Base-by-base conservation (phyloP, 35 echinoderm and acorn worm genomes). In the Anneissia japonica region DNA sequence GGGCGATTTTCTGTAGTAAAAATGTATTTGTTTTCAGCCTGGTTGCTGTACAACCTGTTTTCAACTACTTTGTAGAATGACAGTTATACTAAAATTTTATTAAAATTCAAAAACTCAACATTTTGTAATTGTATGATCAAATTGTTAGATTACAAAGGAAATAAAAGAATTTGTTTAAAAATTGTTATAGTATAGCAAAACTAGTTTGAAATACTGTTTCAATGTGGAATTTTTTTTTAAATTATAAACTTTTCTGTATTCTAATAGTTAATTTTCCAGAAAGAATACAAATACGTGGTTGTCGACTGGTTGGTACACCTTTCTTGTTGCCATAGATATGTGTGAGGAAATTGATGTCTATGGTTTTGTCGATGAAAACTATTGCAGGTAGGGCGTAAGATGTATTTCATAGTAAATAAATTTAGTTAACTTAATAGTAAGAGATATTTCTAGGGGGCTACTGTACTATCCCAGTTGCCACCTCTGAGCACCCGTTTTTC, bases 301-400 rank as follows among this genome's bases (percentile, higher is more conserved):
- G 46, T 97, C 95, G 13, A 97, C 91, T 31, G 95, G 95, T 23
- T 97, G 91, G 91, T 97, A 91, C 81, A 97, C 91, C 7, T 81
- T 97, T 37, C 87, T 97, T 73, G 74, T 84, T 23, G 95, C 95
- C 31, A 38, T 97, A 34, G 91, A 97, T 55, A 93, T 91, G 46
- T 97, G 95, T 74, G 73, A 89, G 35, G 79, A 93, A 39, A 85
- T 97, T 19, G 74, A 89, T 31, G 77, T 97, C 19, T 97, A 97
- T 79, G 95, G 95, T 29, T 93, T 97, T 91, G 86, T 97, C 21
- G 72, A 93, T 76, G 95, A 93, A 39, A 87, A 93, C 78, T 87
- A 93, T 77, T 97, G 95, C 89, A 79, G 86, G 94, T 97, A 93
- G n/a, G n/a, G n/a, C n/a, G n/a, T n/a, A n/a, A n/a, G n/a, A n/a